These are phyloP conservation scores for Meriones unguiculatus DNA, from an alignment of 2,113 vertebrate species.

Conservation along the genomic window DNA sequence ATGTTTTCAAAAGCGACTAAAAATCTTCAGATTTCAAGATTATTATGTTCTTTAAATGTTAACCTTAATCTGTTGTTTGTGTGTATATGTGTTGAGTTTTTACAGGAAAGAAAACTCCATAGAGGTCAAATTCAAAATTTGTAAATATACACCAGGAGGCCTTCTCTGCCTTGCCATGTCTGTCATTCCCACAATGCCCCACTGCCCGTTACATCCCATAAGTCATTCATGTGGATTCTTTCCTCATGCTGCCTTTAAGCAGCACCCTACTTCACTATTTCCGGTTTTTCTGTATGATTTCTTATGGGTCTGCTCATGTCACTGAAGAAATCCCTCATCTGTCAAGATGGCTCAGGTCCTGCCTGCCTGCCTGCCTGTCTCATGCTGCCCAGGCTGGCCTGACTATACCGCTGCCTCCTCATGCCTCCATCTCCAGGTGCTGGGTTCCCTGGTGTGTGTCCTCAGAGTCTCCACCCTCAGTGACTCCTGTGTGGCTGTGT, in stretches of 20 bases:
- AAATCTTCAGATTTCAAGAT: slow-evolving; percentile 16
- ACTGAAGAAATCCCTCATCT: not conserved
- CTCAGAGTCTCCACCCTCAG: not conserved
- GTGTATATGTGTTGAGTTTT: not conserved
- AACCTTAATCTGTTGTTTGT: not conserved
- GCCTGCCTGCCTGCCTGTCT: not conserved
- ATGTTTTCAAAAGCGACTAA: not conserved
- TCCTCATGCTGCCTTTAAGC: not conserved
- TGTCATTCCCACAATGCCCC: not conserved
- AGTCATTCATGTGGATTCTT: not conserved
- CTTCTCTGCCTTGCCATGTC: not conserved
- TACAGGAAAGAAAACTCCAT: not conserved
- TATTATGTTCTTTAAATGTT: not conserved
- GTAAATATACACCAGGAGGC: not conserved
- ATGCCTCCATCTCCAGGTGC: not conserved
- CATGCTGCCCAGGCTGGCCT: not conserved
- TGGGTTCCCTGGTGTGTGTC: not conserved
- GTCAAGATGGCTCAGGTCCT: not conserved
- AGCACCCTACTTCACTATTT: not conserved
- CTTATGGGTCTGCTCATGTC: not conserved
- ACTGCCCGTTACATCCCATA: accelerated
- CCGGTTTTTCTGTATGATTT: not conserved
- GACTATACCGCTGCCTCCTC: too few relatives aligned
- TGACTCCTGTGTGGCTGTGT: not conserved
- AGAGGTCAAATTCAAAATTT: not conserved